Percentiles rank a stretch among this genome's conserved stretches.
Conservation (phyloP, 2,797 vertebrate genomes). For the Schizothorax lantsangensis region DNA sequence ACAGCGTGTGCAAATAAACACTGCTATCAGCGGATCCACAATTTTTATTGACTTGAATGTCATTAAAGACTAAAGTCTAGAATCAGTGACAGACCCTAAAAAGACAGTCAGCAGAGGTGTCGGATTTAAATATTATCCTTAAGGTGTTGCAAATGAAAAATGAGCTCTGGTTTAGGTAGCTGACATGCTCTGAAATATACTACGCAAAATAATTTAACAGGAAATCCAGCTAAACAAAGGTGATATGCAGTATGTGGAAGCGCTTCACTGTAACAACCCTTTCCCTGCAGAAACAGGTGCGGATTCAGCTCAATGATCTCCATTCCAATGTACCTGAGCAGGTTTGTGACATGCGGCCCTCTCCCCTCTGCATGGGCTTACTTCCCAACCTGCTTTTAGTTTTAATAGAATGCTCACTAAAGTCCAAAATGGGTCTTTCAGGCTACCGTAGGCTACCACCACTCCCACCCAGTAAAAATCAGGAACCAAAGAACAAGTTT, state of each 20-base stretch:
- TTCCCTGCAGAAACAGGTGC: constrained; percentile 82
- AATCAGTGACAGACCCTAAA: neutral
- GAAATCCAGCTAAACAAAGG: neutral
- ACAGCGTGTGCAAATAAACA: neutral
- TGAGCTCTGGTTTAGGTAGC: neutral
- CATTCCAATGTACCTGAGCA: constrained; percentile 69
- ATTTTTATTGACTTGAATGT: neutral
- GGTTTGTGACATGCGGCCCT: constrained; percentile 72
- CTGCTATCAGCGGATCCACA: neutral
- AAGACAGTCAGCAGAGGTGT: neutral
- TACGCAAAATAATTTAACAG: neutral
- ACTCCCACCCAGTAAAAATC: constrained; percentile 38
- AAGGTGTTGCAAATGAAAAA: neutral
- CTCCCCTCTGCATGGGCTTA: constrained; percentile 71
- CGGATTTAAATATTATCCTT: neutral
- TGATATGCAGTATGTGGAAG: constrained; percentile 26
- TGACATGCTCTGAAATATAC: neutral
- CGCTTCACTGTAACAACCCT: constrained; percentile 61
- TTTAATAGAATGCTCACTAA: constrained; percentile 45
- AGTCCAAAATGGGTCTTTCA: constrained; percentile 7
- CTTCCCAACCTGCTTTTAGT: constrained; percentile 56
- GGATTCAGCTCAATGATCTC: constrained; percentile 79
- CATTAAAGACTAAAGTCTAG: neutral
- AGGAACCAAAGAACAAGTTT: constrained; percentile 45
- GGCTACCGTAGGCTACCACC: constrained; percentile 20